Evolutionary conservation across 2,797 vertebrate genomes (phyloP), one percentile per base, ranked within the genome.

Genomic region (Epinephelus awoara): DNA sequence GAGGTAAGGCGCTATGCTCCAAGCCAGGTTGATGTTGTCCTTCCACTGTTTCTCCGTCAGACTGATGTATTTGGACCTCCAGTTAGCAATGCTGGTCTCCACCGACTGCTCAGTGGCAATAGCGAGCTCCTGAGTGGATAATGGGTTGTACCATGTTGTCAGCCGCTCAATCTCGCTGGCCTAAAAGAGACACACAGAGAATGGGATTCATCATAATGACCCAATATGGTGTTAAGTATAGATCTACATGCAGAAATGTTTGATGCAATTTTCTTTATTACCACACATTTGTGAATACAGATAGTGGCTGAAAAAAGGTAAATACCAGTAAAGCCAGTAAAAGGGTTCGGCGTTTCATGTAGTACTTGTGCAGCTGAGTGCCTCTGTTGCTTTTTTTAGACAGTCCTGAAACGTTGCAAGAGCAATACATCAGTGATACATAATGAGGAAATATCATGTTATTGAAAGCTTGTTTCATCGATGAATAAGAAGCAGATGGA

Each of bases 21-120:
- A 99, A 46, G 98, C 96, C 19, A 99, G 94, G 90, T 99, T 98
- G n/a, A 99, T 97, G 0, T 98, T 97, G 92, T 99, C 98, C 64
- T 98, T 99, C 98, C 98, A 99, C 57, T 99, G 98, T 87, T 99
- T 99, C 91, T 99, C 97, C 1, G 96, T 98, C 72, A 99, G 94
- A 85, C 95, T 97, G 89, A 97, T 96, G 84, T 98, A 99, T 77
- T 99, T 99, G 68, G 97, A 98, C 80, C 97, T 96, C 98, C 97
- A 99, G 93, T 99, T 99, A 58, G 97, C 96, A 5, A 99, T 98
- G 6, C 97, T 99, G 88, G 93, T 98, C 91, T 99, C 97, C 75
- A 98, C 98, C 0, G 96, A 96, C 89, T 97, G 97, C 83, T 99
- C 98, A 3, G 94, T 93, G 2, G 94, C 80, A 77, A 99, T 89